phyloP scores from a whole-genome alignment of 2,113 vertebrate species.

The Thinocorus orbignyianus region DNA sequence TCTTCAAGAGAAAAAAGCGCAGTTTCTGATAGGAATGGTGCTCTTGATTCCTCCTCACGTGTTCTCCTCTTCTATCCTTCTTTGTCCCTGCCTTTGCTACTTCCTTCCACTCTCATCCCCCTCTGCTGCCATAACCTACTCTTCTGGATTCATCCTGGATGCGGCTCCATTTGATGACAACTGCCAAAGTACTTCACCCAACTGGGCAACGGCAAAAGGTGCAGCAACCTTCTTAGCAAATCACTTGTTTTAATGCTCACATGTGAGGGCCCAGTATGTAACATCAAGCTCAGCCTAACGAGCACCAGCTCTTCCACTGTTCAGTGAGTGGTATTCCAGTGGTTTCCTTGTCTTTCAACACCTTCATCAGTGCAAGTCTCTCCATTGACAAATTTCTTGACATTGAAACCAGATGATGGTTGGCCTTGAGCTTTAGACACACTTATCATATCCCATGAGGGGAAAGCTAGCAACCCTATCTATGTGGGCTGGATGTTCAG shows the following conservation, averaged over 20 bases:
- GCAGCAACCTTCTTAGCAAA: not conserved
- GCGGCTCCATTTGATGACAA: not conserved
- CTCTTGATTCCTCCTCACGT: accelerated
- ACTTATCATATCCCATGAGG: not conserved
- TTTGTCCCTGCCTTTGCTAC: not conserved
- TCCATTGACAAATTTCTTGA: not conserved
- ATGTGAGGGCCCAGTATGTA: accelerated
- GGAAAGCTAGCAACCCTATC: not conserved
- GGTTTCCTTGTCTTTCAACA: not conserved
- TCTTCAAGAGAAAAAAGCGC: not conserved
- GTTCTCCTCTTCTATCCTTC: not conserved
- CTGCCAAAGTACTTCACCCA: not conserved
- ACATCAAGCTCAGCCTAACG: not conserved
- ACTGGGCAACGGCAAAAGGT: not conserved
- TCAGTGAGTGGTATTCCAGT: accelerated
- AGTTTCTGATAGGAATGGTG: not conserved
- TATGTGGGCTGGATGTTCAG: not conserved
- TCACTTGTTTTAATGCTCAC: not conserved
- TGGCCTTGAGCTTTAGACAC: accelerated
- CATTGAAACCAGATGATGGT: not conserved
- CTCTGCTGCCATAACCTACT: not conserved
- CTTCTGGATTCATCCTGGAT: not conserved
- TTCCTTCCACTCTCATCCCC: not conserved
- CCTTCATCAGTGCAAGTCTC: not conserved
- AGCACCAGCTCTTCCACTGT: not conserved